phyloP scores from a whole-genome alignment of 1,140 invertebrate genomes.

The Apocrypta bakeri region DNA sequence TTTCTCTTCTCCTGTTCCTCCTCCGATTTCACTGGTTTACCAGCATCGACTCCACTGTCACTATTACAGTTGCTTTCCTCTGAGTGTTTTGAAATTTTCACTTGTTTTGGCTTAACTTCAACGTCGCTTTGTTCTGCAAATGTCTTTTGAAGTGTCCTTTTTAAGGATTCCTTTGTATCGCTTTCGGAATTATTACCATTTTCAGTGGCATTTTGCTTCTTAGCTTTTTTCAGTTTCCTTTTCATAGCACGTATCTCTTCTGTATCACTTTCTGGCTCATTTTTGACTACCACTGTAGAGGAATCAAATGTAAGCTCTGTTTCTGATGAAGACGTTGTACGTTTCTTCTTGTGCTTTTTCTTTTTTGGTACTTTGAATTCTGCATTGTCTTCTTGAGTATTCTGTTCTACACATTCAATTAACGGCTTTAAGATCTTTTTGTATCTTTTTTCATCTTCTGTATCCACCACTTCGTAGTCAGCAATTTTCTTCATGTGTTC shows the following conservation, averaged over 20 bases:
- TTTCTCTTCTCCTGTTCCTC: background rate
- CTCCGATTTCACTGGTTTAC: background rate
- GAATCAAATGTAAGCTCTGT: constrained; percentile 7
- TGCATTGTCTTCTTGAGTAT: background rate
- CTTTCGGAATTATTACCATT: background rate
- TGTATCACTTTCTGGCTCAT: constrained; percentile 29
- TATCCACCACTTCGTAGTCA: constrained; percentile 25
- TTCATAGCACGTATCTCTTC: background rate
- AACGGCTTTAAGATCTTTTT: constrained; percentile 21
- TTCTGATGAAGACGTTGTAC: constrained; percentile 7
- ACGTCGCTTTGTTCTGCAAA: background rate
- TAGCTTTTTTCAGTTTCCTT: background rate
- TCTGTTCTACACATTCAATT: background rate
- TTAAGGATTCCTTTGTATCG: background rate
- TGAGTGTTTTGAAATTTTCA: background rate
- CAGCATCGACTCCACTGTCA: background rate
- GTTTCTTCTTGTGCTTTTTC: constrained; percentile 42
- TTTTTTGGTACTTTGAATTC: constrained; percentile 38
- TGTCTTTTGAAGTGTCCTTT: background rate
- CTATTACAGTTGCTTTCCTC: background rate
- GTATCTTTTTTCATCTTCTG: constrained; percentile 40
- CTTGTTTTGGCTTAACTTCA: background rate
- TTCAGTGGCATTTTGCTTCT: background rate
- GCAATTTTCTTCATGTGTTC: constrained; percentile 10
- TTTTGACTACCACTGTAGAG: constrained; percentile 40